Evolutionary conservation across 2,797 vertebrate genomes (phyloP).

Genomic region (Chromobotia macracanthus): DNA sequence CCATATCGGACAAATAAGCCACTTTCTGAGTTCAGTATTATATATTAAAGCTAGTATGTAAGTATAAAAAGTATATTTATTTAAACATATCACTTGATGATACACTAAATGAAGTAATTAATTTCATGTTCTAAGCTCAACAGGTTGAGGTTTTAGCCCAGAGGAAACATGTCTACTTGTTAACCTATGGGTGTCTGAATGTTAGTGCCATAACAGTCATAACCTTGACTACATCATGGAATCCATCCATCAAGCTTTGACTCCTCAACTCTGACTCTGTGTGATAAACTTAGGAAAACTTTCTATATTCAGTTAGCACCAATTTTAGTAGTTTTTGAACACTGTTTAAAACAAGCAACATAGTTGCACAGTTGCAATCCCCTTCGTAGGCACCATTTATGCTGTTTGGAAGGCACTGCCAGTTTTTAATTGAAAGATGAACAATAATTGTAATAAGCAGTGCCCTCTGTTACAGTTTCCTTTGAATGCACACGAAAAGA

Average conservation of each 20-base stretch:
- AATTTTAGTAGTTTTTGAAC: background rate
- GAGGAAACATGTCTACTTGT: constrained; percentile 78
- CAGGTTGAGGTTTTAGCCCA: constrained; percentile 78
- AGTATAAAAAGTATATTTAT: too few relatives aligned
- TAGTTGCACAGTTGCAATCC: background rate
- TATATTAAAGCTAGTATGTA: too few relatives aligned
- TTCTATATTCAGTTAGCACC: background rate
- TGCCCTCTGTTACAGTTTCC: too few relatives aligned
- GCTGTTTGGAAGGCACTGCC: background rate
- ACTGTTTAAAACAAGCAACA: background rate
- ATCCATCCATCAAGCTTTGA: constrained; percentile 76
- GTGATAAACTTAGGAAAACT: background rate
- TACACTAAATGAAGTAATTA: background rate
- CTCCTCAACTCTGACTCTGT: constrained; percentile 60
- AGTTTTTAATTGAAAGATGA: background rate
- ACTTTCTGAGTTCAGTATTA: too few relatives aligned
- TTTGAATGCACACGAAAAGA: too few relatives aligned
- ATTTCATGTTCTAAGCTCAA: constrained; percentile 58
- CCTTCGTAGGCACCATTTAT: background rate
- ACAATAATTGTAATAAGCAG: too few relatives aligned
- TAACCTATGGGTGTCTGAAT: constrained; percentile 74
- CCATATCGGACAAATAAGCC: too few relatives aligned
- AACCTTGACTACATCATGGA: constrained; percentile 79
- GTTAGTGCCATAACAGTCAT: constrained; percentile 78
- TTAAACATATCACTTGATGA: too few relatives aligned